Base-by-base conservation (phyloP, 2,888 invertebrate genomes). In the Clitarchus hookeri region DNA sequence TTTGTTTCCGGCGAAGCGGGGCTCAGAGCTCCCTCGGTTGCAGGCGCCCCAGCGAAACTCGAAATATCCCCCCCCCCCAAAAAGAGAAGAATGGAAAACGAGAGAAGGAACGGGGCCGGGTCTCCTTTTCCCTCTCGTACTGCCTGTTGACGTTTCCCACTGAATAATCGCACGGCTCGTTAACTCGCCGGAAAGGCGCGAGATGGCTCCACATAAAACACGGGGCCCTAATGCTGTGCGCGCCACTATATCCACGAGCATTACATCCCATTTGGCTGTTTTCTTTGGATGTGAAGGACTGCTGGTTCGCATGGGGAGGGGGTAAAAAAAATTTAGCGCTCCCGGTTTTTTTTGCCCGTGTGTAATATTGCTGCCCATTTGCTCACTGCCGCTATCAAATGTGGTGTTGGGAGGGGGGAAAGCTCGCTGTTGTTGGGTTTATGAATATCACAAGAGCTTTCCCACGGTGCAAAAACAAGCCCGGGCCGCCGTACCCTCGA, bases 141-240 rank as follows among this genome's bases (percentile, higher is more conserved):
- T 82, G 82, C 82, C 82, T 86, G 86, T 84, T 86, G 84, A 84
- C 84, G 86, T 86, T 86, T 84, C 86, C 80, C 84, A 85, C 78
- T 87, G 87, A 85, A 87, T 87, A 87, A 87, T 87, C 87, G 85
- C 85, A 87, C 84, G 85, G 87, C 80, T 87, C 87, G 87, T 87
- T 87, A 85, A 87, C 87, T 87, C 84, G 23, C 85, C 54, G 84
- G 87, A 85, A 85, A 87, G 80, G 85, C 86, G 84, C 84, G 78
- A 84, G 86, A 86, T 86, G 86, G 86, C 84, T 86, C 80, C 84
- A 80, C 86, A 86, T 86, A 86, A 86, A 86, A 84, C 84, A 85
- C 85, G 84, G 11, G 48, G 48, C 83, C 78, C 84, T 85, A 85
- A 84, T 85, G 85, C 85, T 83, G 83, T 83, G 83, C 48, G 19